These are phyloP conservation scores for Micrasema longulum DNA, from an alignment of 1,140 invertebrate species.

Conservation along the genomic window DNA sequence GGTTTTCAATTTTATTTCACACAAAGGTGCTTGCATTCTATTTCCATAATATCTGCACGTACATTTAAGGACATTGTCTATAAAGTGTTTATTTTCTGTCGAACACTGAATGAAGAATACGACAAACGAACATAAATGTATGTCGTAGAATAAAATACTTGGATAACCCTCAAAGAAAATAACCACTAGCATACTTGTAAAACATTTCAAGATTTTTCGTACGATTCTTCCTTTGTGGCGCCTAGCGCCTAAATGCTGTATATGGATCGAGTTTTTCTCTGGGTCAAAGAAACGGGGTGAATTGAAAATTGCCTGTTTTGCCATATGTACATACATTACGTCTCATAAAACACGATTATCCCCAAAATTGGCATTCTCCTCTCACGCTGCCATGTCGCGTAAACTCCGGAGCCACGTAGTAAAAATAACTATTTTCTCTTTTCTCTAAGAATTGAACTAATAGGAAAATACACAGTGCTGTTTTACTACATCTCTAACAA, in stretches of 20 bases:
- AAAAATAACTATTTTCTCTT: constrained; percentile 15
- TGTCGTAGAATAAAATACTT: no score
- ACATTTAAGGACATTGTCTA: no score
- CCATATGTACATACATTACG: constrained; percentile 24
- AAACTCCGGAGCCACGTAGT: constrained; percentile 8
- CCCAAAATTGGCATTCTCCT: constrained; percentile 30
- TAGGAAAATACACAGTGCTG: neutral
- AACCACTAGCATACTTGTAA: neutral
- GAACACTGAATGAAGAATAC: no score
- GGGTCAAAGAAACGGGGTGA: constrained; percentile 25
- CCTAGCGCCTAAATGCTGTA: constrained; percentile 20
- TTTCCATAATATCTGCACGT: no score
- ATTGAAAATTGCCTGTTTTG: constrained; percentile 28
- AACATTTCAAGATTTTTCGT: constrained; percentile 6
- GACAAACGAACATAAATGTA: no score
- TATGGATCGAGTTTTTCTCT: constrained; percentile 30
- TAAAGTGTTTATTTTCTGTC: no score
- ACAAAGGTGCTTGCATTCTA: no score
- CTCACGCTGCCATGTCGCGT: neutral
- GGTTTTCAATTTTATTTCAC: no score
- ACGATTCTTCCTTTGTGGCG: constrained; percentile 1
- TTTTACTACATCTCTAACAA: constrained; percentile 21
- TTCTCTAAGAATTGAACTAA: neutral
- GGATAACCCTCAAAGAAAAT: no score
- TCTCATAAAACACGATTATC: constrained; percentile 41